Percentiles rank a stretch among this genome's conserved stretches.
Evolutionary conservation across 2,888 invertebrate species (phyloP).

Genomic region (Pachydiplax longipennis): DNA sequence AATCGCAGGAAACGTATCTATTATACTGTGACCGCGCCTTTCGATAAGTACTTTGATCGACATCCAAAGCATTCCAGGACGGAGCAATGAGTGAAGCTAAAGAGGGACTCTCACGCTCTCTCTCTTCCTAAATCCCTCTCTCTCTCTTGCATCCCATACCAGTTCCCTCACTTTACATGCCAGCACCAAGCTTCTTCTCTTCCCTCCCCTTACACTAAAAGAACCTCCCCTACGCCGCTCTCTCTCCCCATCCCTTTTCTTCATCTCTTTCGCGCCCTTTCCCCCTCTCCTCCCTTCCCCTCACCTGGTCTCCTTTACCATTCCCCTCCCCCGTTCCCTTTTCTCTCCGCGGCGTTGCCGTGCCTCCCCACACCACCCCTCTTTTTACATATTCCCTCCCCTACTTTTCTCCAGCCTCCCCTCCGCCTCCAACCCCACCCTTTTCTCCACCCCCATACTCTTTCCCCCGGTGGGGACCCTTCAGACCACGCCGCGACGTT

Average conservation of each 20-base stretch:
- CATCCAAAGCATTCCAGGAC: not conserved
- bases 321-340: not conserved
- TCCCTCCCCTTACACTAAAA: not conserved
- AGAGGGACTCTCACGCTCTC: not conserved
- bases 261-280: not conserved
- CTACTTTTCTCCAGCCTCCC: not conserved
- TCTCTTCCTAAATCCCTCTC: not conserved
- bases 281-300: not conserved
- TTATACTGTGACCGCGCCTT: not conserved
- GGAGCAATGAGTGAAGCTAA: not conserved
- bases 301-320: not conserved
- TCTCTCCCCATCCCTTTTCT: not conserved
- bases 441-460: not conserved
- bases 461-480: conserved; percentile 4
- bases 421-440: conserved; percentile 9
- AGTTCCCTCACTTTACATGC: not conserved
- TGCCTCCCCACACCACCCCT: not conserved
- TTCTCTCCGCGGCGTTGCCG: not conserved
- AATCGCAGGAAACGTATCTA: not conserved
- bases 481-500: conserved; percentile 36
- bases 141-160: not conserved
- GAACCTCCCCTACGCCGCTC: not conserved
- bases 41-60: not conserved
- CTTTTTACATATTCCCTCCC: not conserved
- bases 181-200: not conserved